phyloP scores from a whole-genome alignment of 2,888 invertebrate species.

The Ectropis crepuscularia region DNA sequence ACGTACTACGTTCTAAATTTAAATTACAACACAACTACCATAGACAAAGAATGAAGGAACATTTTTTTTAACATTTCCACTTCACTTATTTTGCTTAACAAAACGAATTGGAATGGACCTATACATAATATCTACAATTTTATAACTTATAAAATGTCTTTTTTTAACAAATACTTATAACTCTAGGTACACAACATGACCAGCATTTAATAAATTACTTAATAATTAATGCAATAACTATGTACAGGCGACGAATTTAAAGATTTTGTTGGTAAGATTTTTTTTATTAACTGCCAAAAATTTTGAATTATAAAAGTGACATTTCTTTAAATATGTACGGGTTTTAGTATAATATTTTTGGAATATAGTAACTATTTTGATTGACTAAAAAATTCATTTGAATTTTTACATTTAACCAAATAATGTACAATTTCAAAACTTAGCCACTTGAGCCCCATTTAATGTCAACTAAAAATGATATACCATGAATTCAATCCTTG shows the following conservation, averaged over 20 bases:
- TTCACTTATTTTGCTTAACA: neutral
- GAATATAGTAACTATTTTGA: too few relatives aligned
- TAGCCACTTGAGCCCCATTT: too few relatives aligned
- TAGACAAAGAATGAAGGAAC: slow-evolving; percentile 37
- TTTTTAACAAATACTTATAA: slow-evolving; percentile 37
- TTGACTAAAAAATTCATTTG: too few relatives aligned
- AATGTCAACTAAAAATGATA: too few relatives aligned
- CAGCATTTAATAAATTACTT: slow-evolving; percentile 45
- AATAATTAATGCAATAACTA: slow-evolving; percentile 32
- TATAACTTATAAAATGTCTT: slow-evolving; percentile 39
- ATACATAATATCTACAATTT: slow-evolving; percentile 36
- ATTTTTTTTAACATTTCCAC: neutral
- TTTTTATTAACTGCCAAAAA: too few relatives aligned
- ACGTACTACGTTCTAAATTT: slow-evolving; percentile 31
- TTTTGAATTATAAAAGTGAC: too few relatives aligned
- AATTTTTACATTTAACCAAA: too few relatives aligned
- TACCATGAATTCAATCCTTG: too few relatives aligned
- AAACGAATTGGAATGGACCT: slow-evolving; percentile 38
- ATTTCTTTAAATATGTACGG: too few relatives aligned
- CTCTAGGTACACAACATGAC: slow-evolving; percentile 38
- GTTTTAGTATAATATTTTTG: too few relatives aligned
- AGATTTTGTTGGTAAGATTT: neutral
- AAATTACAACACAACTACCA: slow-evolving; percentile 31
- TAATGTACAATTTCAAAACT: too few relatives aligned
- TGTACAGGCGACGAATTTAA: slow-evolving; percentile 18